Evolutionary conservation across 2,888 invertebrate species (phyloP), one percentile per base, ranked within the genome.

Genomic region (Amitus sp.): DNA sequence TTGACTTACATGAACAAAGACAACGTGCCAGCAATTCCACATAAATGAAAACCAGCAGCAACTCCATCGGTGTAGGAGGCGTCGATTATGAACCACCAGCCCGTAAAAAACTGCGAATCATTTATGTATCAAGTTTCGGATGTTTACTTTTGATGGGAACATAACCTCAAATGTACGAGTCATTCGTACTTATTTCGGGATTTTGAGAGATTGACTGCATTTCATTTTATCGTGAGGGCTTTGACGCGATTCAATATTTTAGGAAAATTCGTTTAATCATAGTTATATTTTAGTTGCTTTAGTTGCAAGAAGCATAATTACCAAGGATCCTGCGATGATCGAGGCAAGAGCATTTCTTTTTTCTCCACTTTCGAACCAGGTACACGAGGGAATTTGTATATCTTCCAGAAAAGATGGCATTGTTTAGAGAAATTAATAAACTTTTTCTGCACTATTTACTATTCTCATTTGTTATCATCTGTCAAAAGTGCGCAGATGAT

Each of bases 41-140:
- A 96, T 52, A 96, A 90, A 76, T 98, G 94, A 70, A 95, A 94
- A 0, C 94, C 92, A 69, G 90, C 88, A 5, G 86, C 74, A 82
- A 97, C 83, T 84, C 91, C 86, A 28, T 85, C 84, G 0, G 90
- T 88, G 75, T 93, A 91, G 54, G 94, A 91, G 6, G 96, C 94
- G 85, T 98, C 98, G 72, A 99, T 97, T 62, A 97, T 91, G 63
- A 96, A 89, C 99, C 98, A 99, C 98, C 98, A 98, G 47, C 97
- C 98, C 71, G 90, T 84, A 75, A 96, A 97, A 84, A 98, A 98
- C 96, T 96, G 77, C 48, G 84, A 83, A 65, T 10, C 34, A 9
- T 13, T 34, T 15, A 12, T 42, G 15, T 1, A 20, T 10, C 2
- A 20, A 37, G 52, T 63, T 63, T 50, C 13, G 40, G 39, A 39